These are phyloP conservation scores for Tipula helvola DNA, from an alignment of 2,888 invertebrate species.

Conservation along the genomic window DNA sequence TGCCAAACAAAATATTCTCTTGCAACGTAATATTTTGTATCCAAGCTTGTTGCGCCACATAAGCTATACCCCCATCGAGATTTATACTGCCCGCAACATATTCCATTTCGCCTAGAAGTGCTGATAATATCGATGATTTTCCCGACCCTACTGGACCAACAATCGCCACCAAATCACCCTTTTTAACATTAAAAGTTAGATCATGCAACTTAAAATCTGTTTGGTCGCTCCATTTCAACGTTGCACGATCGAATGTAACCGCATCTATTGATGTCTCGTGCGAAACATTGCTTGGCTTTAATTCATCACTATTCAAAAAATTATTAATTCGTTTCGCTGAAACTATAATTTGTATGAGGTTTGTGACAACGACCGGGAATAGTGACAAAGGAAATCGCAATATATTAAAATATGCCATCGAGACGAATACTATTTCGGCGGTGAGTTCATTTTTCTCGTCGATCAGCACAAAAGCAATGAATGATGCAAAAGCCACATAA, in stretches of 20 bases:
- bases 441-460: conserved; percentile 33
- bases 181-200: conserved; percentile 26
- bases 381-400: conserved; percentile 30
- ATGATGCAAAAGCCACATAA: conserved; percentile 34
- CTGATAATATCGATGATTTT: conserved; percentile 37
- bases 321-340: conserved; percentile 42
- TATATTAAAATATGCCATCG: conserved; percentile 44
- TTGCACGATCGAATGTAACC: conserved; percentile 33
- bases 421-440: conserved; percentile 42
- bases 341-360: conserved; percentile 28
- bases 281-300: conserved; percentile 34
- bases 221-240: conserved; percentile 38
- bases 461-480: conserved; percentile 30
- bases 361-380: conserved; percentile 11
- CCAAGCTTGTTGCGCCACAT: conserved; percentile 43
- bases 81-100: conserved; percentile 23
- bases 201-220: conserved; percentile 21
- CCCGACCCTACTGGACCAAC: conserved; percentile 38
- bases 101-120: conserved; percentile 38
- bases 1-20: conserved; percentile 40
- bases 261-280: conserved; percentile 21
- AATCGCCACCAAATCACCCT: conserved; percentile 30
- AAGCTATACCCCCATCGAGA: conserved; percentile 36
- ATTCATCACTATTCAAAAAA: conserved; percentile 41
- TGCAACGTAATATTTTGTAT: conserved; percentile 39